Conservation (phyloP, 1,140 invertebrate genomes). For the Meloidogyne exigua region DNA sequence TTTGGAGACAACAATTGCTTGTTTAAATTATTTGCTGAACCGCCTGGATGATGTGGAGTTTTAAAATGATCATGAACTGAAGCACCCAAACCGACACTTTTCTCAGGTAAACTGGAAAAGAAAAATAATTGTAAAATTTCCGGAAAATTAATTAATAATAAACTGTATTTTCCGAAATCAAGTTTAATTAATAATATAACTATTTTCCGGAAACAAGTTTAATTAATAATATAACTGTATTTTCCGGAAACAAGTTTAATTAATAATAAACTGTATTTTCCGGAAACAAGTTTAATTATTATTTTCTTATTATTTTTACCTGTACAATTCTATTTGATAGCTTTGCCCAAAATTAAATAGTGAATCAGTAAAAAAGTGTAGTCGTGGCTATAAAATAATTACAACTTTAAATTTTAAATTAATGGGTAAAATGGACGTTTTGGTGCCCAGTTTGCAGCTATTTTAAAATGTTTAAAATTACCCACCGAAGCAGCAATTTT, state of each 20-base stretch:
- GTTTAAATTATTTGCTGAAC: slow-evolving; percentile 35
- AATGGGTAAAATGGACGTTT: no score
- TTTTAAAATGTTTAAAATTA: background rate
- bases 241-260: no score
- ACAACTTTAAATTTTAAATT: slow-evolving; percentile 6
- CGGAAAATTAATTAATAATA: no score
- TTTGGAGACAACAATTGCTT: slow-evolving; percentile 2
- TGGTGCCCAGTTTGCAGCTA: no score
- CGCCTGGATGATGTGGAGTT: slow-evolving; percentile 12
- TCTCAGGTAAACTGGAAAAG: slow-evolving; percentile 13
- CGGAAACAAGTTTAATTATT: no score
- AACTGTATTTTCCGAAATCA: no score
- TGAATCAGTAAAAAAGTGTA: slow-evolving; percentile 59
- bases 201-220: no score
- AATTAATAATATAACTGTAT: no score
- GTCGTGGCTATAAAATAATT: slow-evolving; percentile 54
- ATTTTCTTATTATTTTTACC: slow-evolving; percentile 17
- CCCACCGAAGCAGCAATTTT: slow-evolving; percentile 38
- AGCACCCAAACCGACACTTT: slow-evolving; percentile 12
- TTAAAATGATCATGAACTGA: slow-evolving; percentile 16
- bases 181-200: no score
- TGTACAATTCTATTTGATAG: slow-evolving; percentile 45
- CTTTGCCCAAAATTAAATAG: slow-evolving; percentile 51
- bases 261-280: no score
- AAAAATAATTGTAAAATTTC: slow-evolving; percentile 8